A percentile compares a stretch with the other conserved stretches of the same genome.
Evolutionary conservation across 1,140 invertebrate species (phyloP).

Genomic region (Chymomyza costata): DNA sequence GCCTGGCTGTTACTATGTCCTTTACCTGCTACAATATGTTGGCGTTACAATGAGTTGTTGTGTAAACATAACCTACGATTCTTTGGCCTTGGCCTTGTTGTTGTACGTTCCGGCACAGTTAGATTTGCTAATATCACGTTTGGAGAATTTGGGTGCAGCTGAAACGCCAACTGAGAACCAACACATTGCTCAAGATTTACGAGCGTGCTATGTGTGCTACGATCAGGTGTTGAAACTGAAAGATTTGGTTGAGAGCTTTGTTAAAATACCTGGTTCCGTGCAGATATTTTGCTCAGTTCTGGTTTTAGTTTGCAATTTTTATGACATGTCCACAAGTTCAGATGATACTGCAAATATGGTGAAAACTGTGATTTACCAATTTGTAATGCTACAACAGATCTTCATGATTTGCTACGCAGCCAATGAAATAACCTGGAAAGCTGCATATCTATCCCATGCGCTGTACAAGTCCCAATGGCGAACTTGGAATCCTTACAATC

Average conservation of each 20-base stretch:
- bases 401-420: slow-evolving; percentile 64
- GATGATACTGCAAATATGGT: slow-evolving; percentile 27
- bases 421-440: slow-evolving; percentile 54
- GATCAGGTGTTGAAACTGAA: slow-evolving; percentile 34
- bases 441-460: slow-evolving; percentile 34
- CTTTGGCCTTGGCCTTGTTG: slow-evolving; percentile 34
- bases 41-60: slow-evolving; percentile 42
- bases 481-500: slow-evolving; percentile 45
- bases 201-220: slow-evolving; percentile 41
- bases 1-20: slow-evolving; percentile 23
- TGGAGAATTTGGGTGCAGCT: slow-evolving; percentile 35
- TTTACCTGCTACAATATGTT: slow-evolving; percentile 43
- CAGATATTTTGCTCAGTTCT: slow-evolving; percentile 57
- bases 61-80: slow-evolving; percentile 61
- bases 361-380: slow-evolving; percentile 48
- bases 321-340: slow-evolving; percentile 46
- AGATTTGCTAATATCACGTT: slow-evolving; percentile 36
- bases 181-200: slow-evolving; percentile 26
- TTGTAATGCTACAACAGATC: slow-evolving; percentile 61
- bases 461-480: slow-evolving; percentile 59
- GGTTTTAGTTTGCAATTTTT: slow-evolving; percentile 61
- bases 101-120: slow-evolving; percentile 43
- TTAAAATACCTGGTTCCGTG: slow-evolving; percentile 46
- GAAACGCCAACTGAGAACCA: background rate
- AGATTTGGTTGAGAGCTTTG: slow-evolving; percentile 43